A percentile compares a stretch with the other conserved stretches of the same genome.
phyloP scores from a whole-genome alignment of 2,888 invertebrate species.

The Tanypteryx hageni region DNA sequence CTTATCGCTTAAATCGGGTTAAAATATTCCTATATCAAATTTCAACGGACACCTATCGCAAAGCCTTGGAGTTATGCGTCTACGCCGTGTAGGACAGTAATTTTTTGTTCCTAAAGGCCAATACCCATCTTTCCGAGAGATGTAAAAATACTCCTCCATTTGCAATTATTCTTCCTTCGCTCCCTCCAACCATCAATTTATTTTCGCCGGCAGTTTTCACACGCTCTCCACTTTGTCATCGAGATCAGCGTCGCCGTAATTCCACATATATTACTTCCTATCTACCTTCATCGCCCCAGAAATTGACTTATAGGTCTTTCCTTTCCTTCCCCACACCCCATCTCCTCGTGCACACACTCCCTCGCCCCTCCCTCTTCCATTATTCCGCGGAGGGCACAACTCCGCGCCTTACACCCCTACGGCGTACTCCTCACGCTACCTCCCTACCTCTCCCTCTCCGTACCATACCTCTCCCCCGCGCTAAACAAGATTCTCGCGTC shows the following conservation, averaged over 20 bases:
- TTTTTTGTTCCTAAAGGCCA: not conserved
- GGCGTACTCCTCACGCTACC: not conserved
- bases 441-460: not conserved
- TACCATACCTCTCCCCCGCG: not conserved
- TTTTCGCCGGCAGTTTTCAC: not conserved
- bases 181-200: not conserved
- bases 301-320: slow-evolving; percentile 46
- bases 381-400: slow-evolving; percentile 3
- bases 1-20: too few species aligned
- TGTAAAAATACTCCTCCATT: not conserved
- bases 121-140: not conserved
- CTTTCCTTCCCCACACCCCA: too few species aligned
- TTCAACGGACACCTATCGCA: too few species aligned
- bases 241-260: slow-evolving; percentile 29
- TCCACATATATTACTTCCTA: slow-evolving; percentile 25
- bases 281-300: slow-evolving; percentile 39
- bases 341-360: too few species aligned
- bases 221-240: slow-evolving; percentile 4
- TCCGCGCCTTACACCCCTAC: slow-evolving; percentile 15
- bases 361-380: not conserved
- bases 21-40: too few species aligned
- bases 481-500: not conserved
- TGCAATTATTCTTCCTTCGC: not conserved
- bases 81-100: not conserved
- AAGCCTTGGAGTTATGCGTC: too few species aligned